Conservation (phyloP, 2,888 invertebrate species). For the Caenorhabditis becei region DNA sequence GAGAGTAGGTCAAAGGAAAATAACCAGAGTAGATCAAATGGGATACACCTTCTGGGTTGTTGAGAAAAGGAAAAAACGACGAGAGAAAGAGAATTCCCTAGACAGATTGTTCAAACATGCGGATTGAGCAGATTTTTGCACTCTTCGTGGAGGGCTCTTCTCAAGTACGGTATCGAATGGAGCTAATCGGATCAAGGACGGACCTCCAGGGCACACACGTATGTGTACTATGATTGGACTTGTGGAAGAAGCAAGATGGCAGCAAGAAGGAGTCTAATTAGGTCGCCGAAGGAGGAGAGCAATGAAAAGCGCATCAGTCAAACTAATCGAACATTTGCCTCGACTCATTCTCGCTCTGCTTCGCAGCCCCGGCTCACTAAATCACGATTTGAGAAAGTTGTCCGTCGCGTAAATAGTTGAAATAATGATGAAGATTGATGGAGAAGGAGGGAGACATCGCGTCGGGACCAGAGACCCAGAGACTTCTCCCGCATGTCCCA, state of each 20-base stretch:
- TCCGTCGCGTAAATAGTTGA: constrained; percentile 54
- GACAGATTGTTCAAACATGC: constrained; percentile 48
- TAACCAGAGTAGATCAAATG: constrained; percentile 2
- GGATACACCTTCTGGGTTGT: neutral
- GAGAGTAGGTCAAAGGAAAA: constrained; percentile 2
- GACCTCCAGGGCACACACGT: constrained; percentile 14
- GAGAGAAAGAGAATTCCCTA: neutral
- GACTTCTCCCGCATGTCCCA: neutral
- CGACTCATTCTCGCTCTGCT: constrained; percentile 21
- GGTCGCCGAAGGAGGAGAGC: constrained; percentile 30
- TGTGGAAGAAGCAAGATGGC: neutral
- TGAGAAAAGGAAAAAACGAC: neutral
- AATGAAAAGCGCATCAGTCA: constrained; percentile 60
- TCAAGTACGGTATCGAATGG: constrained; percentile 21
- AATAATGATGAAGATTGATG: constrained; percentile 67
- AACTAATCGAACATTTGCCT: constrained; percentile 54
- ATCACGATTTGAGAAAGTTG: constrained; percentile 54
- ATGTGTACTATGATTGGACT: constrained; percentile 3
- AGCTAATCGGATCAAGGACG: constrained; percentile 43
- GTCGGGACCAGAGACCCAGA: constrained; percentile 4
- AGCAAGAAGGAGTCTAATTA: constrained; percentile 32
- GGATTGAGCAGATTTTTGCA: constrained; percentile 30
- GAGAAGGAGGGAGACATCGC: constrained; percentile 5
- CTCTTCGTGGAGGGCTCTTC: constrained; percentile 17
- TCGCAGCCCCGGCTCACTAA: constrained; percentile 40